Conservation (phyloP, 2,113 vertebrate species). For the Acrocephalus kingi region DNA sequence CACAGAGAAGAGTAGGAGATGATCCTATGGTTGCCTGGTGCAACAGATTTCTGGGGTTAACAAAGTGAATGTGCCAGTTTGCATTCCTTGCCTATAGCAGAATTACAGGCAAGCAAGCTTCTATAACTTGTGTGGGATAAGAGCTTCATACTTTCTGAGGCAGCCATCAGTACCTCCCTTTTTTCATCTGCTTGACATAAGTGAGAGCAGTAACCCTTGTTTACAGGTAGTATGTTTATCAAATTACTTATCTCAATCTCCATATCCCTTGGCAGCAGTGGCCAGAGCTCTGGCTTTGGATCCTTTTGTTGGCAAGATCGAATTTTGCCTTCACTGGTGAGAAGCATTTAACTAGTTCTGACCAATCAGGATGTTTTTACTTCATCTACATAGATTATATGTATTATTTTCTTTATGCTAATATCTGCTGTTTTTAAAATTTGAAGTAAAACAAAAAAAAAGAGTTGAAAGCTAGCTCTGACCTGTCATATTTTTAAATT, state of each 20-base stretch:
- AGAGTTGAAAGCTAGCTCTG: neutral
- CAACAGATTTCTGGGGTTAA: neutral
- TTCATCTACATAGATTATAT: neutral
- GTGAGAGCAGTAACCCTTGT: neutral
- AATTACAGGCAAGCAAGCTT: neutral
- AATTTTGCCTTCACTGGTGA: neutral
- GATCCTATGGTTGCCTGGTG: accelerated
- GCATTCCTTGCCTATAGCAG: neutral
- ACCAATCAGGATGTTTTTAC: neutral
- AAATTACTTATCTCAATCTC: neutral
- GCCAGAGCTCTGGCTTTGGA: neutral
- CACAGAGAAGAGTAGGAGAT: neutral
- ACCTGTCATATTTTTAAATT: neutral
- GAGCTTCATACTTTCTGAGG: neutral
- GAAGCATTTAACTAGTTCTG: neutral
- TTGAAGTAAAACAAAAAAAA: neutral
- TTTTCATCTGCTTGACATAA: neutral
- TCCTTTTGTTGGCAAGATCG: neutral
- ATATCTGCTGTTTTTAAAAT: neutral
- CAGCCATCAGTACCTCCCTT: neutral
- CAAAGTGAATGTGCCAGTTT: neutral
- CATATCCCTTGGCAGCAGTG: neutral
- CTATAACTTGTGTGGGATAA: accelerated
- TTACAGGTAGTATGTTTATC: neutral
- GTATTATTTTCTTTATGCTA: neutral